These are phyloP conservation scores for Epinotia bilunana DNA, from an alignment of 2,888 invertebrate species.

Conservation along the genomic window DNA sequence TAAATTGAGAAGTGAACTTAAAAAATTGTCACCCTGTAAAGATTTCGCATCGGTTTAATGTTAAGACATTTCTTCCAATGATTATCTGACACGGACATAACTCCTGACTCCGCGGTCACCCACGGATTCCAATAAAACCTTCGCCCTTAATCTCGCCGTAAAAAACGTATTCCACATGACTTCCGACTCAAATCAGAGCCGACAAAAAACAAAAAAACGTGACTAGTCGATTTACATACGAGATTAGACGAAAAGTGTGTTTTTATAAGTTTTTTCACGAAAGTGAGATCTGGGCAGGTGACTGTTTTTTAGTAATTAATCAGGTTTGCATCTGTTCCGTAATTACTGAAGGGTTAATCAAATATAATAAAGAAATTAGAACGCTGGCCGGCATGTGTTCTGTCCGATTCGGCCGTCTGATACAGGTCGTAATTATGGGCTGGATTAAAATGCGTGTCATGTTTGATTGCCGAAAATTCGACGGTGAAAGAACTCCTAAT, in stretches of 20 bases:
- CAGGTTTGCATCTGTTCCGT: slow-evolving; percentile 49
- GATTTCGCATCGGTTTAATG: neutral
- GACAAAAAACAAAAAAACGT: slow-evolving; percentile 47
- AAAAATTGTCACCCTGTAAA: too few species aligned
- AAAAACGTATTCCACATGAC: slow-evolving; percentile 36
- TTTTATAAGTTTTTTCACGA: slow-evolving; percentile 42
- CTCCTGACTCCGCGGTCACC: slow-evolving; percentile 15
- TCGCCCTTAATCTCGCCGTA: slow-evolving; percentile 26
- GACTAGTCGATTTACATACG: slow-evolving; percentile 49
- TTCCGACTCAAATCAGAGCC: slow-evolving; percentile 38
- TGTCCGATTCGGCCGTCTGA: slow-evolving; percentile 30
- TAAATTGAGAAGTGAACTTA: too few species aligned
- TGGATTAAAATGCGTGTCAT: slow-evolving; percentile 40
- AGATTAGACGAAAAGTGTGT: slow-evolving; percentile 41
- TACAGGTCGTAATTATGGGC: slow-evolving; percentile 35
- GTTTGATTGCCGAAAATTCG: slow-evolving; percentile 18
- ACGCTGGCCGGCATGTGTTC: slow-evolving; percentile 42
- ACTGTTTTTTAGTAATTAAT: slow-evolving; percentile 50
- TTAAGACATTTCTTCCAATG: neutral
- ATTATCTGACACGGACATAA: slow-evolving; percentile 13
- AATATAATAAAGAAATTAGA: slow-evolving; percentile 53
- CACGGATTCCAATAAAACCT: slow-evolving; percentile 26
- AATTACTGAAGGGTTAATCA: slow-evolving; percentile 53
- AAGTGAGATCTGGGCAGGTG: slow-evolving; percentile 51
- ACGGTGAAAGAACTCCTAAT: slow-evolving; percentile 18